A percentile compares a stretch with the other conserved stretches of the same genome.
phyloP scores from a whole-genome alignment of 2,888 invertebrate genomes.

The Harpagoxenus sublaevis region DNA sequence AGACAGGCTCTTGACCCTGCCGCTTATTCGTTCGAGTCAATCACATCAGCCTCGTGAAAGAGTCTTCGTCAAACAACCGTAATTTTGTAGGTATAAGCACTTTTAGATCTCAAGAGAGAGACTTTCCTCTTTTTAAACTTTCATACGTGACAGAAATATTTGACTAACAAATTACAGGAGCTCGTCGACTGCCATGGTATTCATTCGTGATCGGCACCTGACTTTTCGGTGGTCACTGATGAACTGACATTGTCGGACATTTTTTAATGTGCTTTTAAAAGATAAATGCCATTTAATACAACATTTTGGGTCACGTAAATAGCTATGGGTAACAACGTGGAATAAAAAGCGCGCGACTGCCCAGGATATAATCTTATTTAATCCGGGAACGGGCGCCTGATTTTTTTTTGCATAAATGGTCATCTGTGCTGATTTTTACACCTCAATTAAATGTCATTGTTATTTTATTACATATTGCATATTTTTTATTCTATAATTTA shows the following conservation, averaged over 20 bases:
- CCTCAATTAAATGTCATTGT: too few species aligned
- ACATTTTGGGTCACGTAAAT: neutral
- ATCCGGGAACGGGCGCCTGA: too few species aligned
- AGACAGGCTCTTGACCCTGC: neutral
- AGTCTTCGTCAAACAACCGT: neutral
- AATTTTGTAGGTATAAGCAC: neutral
- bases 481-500: too few species aligned
- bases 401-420: too few species aligned
- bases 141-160: neutral
- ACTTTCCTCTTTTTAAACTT: neutral
- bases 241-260: neutral
- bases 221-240: neutral
- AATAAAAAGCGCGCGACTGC: neutral
- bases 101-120: neutral
- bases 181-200: neutral
- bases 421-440: too few species aligned
- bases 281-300: neutral
- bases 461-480: too few species aligned
- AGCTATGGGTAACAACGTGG: neutral
- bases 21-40: neutral
- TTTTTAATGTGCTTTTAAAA: neutral
- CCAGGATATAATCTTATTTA: neutral
- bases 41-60: neutral
- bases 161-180: neutral
- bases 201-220: neutral